These are phyloP conservation scores for Trichosurus vulpecula DNA, from an alignment of 2,797 vertebrate genomes.

Conservation along the genomic window DNA sequence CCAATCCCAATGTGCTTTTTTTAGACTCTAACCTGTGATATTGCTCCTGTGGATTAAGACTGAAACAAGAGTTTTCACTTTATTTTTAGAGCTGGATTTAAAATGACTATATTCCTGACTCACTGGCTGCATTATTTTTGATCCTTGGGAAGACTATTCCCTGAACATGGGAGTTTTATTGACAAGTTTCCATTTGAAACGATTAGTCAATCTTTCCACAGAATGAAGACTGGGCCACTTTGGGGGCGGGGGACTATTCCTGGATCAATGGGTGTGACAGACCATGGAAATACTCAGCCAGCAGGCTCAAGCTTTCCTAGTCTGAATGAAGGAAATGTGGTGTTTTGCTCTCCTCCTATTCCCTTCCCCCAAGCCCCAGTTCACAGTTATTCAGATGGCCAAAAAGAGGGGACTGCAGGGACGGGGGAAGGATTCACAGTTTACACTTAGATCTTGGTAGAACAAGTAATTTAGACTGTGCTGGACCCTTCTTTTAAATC, in stretches of 20 bases:
- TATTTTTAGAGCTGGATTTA: constrained; percentile 75
- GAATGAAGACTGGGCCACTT: constrained; percentile 68
- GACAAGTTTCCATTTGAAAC: constrained; percentile 74
- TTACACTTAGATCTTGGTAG: not conserved
- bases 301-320: constrained; percentile 63
- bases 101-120: constrained; percentile 71
- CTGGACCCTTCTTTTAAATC: not conserved
- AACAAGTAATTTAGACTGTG: not conserved
- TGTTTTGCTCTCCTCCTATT: constrained; percentile 16
- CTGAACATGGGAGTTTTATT: constrained; percentile 58
- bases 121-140: constrained; percentile 72
- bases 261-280: constrained; percentile 65
- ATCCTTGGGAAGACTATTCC: constrained; percentile 69
- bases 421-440: constrained; percentile 31
- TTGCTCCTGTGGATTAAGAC: constrained; percentile 58
- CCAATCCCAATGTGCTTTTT: constrained; percentile 83
- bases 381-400: not conserved
- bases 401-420: not conserved
- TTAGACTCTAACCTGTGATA: constrained; percentile 74
- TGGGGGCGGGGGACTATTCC: constrained; percentile 69
- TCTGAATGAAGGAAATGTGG: constrained; percentile 18
- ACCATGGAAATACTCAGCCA: constrained; percentile 74
- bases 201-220: constrained; percentile 80
- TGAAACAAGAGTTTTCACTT: constrained; percentile 58
- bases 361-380: not conserved